Base-by-base conservation (phyloP, 2,888 invertebrate species). In the Alentia gelatinosa region DNA sequence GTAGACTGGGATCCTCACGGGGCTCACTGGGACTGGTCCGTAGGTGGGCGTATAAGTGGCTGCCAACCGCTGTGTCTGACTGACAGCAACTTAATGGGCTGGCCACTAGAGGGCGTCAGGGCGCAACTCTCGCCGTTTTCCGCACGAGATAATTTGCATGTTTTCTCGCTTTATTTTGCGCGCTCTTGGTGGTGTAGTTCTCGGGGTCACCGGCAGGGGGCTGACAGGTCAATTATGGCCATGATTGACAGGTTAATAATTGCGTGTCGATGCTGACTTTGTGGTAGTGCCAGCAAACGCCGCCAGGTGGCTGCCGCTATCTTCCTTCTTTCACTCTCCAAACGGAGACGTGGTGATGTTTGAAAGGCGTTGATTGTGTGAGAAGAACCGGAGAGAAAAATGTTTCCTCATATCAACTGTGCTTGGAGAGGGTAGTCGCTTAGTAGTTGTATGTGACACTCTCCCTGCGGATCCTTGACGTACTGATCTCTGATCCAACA, bases 221-320 rank as follows among this genome's bases (percentile, higher is more conserved):
- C 23, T 39, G 79, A 79, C 79, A 79, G 79, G 79, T 39, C 79
- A 79, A 79, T 79, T 79, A 79, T 79, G 1, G 23, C 15, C 37
- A 39, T 79, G 79, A 79, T 79, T 79, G 79, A 79, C 79, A 79
- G 79, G n/a, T 79, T 79, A 79, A 79, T 79, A 79, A 79, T 35
- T 23, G 39, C n/a, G 23, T 39, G 79, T 3, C 79, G 12, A 39
- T 23, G 39, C 26, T 63, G 63, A 63, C 63, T 63, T 79, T 35
- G 79, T 79, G 23, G 79, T 7, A n/a, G n/a, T 7, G 1, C n/a
- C 4, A 63, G 30, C 68, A 30, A 30, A 30, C 68, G 68, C 12
- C 68, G 1, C 68, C 68, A 68, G 26, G 26, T 26, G 26, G 26
- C 30, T 68, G 5, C 30, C 3, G 5, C 30, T 30, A 19, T 3